phyloP scores from a whole-genome alignment of 2,888 invertebrate genomes.

The Brachyptera risi region DNA sequence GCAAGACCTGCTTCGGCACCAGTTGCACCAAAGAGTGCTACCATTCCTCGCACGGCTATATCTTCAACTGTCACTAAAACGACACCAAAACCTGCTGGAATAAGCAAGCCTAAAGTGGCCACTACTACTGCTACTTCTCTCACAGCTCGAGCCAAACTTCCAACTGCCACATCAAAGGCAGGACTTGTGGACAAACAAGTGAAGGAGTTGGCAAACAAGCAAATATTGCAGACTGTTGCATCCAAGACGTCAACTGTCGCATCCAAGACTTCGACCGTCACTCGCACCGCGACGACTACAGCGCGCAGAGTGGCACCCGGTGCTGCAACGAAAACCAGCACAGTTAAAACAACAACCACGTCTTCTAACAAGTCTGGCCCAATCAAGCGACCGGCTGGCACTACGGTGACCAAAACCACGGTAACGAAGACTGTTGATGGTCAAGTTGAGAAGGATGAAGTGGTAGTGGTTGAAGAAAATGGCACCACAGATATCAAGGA shows the following conservation, averaged over 20 bases:
- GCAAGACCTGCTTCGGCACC: constrained; percentile 19
- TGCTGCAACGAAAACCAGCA: constrained; percentile 33
- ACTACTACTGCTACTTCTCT: constrained; percentile 30
- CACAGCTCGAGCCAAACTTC: constrained; percentile 38
- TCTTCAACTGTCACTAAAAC: constrained; percentile 34
- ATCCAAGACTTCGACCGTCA: constrained; percentile 41
- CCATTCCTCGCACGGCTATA: neutral
- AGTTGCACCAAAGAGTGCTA: neutral
- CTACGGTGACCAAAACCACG: constrained; percentile 24
- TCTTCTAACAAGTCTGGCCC: constrained; percentile 39
- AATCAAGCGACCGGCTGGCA: constrained; percentile 40
- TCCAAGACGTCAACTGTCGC: too few relatives aligned
- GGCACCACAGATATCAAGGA: constrained; percentile 40
- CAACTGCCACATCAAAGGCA: constrained; percentile 35
- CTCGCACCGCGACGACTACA: constrained; percentile 37
- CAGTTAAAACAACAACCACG: constrained; percentile 32
- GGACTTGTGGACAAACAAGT: constrained; percentile 54
- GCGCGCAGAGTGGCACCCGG: constrained; percentile 40
- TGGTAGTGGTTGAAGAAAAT: constrained; percentile 35
- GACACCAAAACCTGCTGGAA: constrained; percentile 21
- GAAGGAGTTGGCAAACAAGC: constrained; percentile 67
- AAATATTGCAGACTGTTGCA: constrained; percentile 56
- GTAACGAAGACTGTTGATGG: constrained; percentile 1
- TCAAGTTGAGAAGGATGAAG: neutral
- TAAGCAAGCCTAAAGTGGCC: constrained; percentile 31